Percentiles rank a stretch among this genome's conserved stretches.
phyloP scores from a whole-genome alignment of 2,797 vertebrate species.

The Poeciliopsis infans region DNA sequence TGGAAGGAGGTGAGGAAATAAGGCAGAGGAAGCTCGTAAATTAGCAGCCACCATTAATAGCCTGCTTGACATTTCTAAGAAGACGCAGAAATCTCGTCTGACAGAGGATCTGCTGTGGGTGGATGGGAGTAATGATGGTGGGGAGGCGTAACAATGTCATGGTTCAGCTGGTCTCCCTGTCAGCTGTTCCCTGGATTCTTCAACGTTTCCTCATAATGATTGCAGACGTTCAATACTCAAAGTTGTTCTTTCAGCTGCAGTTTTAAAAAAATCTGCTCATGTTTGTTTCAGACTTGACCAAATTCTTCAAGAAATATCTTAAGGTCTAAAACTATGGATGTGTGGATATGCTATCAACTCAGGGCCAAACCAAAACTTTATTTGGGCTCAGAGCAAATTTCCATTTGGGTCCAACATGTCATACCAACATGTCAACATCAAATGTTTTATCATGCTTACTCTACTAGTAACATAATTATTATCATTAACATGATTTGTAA shows the following conservation, averaged over 20 bases:
- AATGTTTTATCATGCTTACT: too few relatives aligned
- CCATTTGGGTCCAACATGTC: too few relatives aligned
- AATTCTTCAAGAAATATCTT: neutral
- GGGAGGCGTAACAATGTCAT: slow-evolving; percentile 7
- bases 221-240: neutral
- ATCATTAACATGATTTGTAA: too few relatives aligned
- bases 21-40: slow-evolving; percentile 16
- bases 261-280: neutral
- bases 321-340: neutral
- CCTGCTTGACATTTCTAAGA: slow-evolving; percentile 35
- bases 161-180: slow-evolving; percentile 28
- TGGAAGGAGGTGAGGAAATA: neutral
- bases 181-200: slow-evolving; percentile 31
- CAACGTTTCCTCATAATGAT: slow-evolving; percentile 11
- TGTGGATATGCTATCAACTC: neutral
- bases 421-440: too few relatives aligned
- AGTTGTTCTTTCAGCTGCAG: neutral
- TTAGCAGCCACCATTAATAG: slow-evolving; percentile 42
- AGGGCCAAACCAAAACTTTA: too few relatives aligned
- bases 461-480: too few relatives aligned
- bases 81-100: slow-evolving; percentile 39
- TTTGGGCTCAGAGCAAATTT: too few relatives aligned
- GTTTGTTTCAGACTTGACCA: neutral
- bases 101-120: slow-evolving; percentile 28
- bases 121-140: slow-evolving; percentile 29